Base-by-base conservation (phyloP, 2,888 invertebrate genomes). In the Phortica magna region DNA sequence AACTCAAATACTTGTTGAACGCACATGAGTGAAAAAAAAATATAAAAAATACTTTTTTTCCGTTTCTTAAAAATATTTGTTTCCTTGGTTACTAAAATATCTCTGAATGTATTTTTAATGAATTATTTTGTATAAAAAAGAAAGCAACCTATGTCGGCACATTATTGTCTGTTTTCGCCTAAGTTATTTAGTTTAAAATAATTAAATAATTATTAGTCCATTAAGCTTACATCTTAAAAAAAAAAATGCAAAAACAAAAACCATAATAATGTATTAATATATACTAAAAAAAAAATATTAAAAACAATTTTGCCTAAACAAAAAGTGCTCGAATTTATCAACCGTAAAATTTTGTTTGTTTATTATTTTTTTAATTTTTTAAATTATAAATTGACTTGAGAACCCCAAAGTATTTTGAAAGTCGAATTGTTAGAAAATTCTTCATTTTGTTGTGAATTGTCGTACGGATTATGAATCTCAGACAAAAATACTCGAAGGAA, bases 251-350 rank as follows among this genome's bases (percentile, higher is more conserved):
- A 59, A n/a, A 59, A 59, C 17, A 59, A 9, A 59, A 59, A 31
- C 31, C 31, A 31, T 31, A 70, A 53, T 70, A 31, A 70, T 70
- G 70, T 70, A 70, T 70, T 70, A 70, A 70, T 53, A 53, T 71
- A 55, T 53, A 71, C 78, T 79, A 79, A 79, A 78, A 59, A 19
- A 73, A 53, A 57, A 70, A 42, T 73, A 75, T 61, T 64, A 75
- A 75, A 71, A 75, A 73, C 55, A 73, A 76, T 67, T 71, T 67
- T 75, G 74, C 73, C 76, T 73, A 78, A 79, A 79, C 78, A 78
- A 65, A 74, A 74, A 76, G n/a, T 75, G 67, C 67, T 76, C 78
- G 72, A 75, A 76, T 75, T 68, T 75, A 75, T 76, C 57, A 59
- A 74, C 48, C 7, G 3, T 14, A 48, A 48, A 48, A 48, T 64